Evolutionary conservation across 2,113 vertebrate genomes (phyloP), one percentile per base, ranked within the genome.

Genomic region (Pedetes capensis): DNA sequence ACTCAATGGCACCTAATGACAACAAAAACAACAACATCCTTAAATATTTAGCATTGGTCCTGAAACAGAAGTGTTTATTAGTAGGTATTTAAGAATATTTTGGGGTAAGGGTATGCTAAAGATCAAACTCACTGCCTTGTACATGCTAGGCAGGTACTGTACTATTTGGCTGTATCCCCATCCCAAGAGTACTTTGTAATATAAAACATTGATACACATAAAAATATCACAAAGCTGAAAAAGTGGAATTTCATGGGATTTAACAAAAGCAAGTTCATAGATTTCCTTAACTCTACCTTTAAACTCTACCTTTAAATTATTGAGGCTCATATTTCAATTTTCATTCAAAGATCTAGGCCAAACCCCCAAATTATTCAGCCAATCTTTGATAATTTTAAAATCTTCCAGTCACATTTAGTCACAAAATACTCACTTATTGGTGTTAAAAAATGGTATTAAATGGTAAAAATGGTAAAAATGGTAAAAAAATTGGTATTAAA

Each of bases 371-470:
- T 47, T 69, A 37, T 61, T n/a, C 49, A 89, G 5, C 61, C 16
- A 83, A 66, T 92, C 10, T 51, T 96, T 25, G 32, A 68, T 32
- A 18, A 63, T 44, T 87, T 95, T 93, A 87, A 75, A 92, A 8
- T 75, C 51, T 2, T 74, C 37, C 79, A 27, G 42, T 93, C 16
- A 83, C 4, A 37, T 68, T 49, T 87, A 83, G 37, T 47, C 18
- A 75, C 10, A 83, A 57, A 94, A 92, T 83, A 59, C 11, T 87
- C 13, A 39, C 34, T 4, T 44, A 86, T 44, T 32, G 23, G 9
- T 10, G 74, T 34, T 55, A 34, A 79, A 94, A 68, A 29, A 44
- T 51, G 1, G n/a, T 23, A 44, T 82, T 55, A 57, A 76, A 68
- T 84, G 27, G 8, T 69, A 27, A 20, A 34, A 55, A 63, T 66